Evolutionary conservation across 1,140 invertebrate species (phyloP).

Genomic region (Dermatophagoides farinae): DNA sequence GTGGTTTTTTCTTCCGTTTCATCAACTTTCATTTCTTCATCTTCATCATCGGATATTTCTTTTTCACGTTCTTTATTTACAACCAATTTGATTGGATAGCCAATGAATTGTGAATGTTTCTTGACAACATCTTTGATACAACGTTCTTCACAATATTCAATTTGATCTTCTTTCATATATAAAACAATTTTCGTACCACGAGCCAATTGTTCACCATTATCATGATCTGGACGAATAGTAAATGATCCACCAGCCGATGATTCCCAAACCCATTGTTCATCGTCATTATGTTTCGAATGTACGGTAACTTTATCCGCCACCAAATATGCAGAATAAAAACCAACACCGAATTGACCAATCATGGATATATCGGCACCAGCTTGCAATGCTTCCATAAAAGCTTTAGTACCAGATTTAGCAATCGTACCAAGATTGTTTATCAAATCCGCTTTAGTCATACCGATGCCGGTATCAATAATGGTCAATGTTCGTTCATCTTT

Average conservation of each 20-base stretch:
- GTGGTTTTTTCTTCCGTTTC: conserved; percentile 36
- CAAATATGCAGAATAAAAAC: conserved; percentile 93
- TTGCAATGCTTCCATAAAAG: conserved; percentile 85
- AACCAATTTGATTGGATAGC: conserved; percentile 86
- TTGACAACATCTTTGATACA: conserved; percentile 92
- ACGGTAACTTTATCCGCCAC: conserved; percentile 84
- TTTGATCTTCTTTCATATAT: conserved; percentile 73
- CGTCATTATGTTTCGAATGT: conserved; percentile 82
- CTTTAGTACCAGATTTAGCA: conserved; percentile 85
- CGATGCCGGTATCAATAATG: conserved; percentile 79
- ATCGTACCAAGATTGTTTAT: conserved; percentile 90
- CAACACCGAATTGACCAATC: conserved; percentile 94
- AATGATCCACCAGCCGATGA: conserved; percentile 80
- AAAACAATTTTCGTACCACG: conserved; percentile 74
- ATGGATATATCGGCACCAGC: conserved; percentile 85
- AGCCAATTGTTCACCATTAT: conserved; percentile 46
- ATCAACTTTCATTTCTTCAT: conserved; percentile 23
- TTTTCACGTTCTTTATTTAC: conserved; percentile 88
- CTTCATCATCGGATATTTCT: conserved; percentile 60
- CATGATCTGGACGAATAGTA: conserved; percentile 48
- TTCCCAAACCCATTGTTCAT: conserved; percentile 72
- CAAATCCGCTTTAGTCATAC: conserved; percentile 87
- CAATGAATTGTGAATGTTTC: conserved; percentile 98
- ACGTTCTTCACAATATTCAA: conserved; percentile 72
- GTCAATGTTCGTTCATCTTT: conserved; percentile 68